Evolutionary conservation across 2,797 vertebrate species (phyloP).

Genomic region (Cottoperca gobio): DNA sequence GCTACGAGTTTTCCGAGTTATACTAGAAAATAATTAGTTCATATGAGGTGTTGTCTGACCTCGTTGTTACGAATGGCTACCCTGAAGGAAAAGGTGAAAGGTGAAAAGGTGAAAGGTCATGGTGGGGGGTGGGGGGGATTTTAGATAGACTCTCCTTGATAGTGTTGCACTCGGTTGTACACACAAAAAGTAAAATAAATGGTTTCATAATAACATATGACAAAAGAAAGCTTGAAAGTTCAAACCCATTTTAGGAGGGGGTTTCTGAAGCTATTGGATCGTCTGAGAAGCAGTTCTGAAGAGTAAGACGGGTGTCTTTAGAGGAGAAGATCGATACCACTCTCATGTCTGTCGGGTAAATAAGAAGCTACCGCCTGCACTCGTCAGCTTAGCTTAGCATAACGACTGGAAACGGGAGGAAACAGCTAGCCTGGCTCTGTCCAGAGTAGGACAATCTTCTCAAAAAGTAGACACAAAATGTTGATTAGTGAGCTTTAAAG

Average conservation of each 20-base stretch:
- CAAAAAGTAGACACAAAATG: not conserved
- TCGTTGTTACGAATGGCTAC: not conserved
- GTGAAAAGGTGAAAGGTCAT: not conserved
- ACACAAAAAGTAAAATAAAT: not conserved
- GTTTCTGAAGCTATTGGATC: not conserved
- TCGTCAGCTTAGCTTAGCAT: too few species aligned
- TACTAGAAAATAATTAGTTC: not conserved
- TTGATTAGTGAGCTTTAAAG: not conserved
- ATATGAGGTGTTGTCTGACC: not conserved
- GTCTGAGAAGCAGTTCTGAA: not conserved
- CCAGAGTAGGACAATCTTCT: not conserved
- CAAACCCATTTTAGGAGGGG: not conserved
- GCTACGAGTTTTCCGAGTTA: not conserved
- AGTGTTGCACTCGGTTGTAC: not conserved
- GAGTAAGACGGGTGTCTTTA: not conserved
- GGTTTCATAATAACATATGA: not conserved
- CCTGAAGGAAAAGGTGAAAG: not conserved
- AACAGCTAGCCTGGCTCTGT: too few species aligned
- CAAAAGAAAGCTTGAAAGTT: conserved; percentile 12
- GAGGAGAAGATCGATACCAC: not conserved
- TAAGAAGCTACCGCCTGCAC: too few species aligned
- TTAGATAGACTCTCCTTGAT: conserved; percentile 7
- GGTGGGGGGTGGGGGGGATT: too few species aligned
- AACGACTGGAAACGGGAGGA: too few species aligned
- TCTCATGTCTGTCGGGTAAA: not conserved